Conservation (phyloP, 2,888 invertebrate species). For the Rhagophthalmus giganteus region DNA sequence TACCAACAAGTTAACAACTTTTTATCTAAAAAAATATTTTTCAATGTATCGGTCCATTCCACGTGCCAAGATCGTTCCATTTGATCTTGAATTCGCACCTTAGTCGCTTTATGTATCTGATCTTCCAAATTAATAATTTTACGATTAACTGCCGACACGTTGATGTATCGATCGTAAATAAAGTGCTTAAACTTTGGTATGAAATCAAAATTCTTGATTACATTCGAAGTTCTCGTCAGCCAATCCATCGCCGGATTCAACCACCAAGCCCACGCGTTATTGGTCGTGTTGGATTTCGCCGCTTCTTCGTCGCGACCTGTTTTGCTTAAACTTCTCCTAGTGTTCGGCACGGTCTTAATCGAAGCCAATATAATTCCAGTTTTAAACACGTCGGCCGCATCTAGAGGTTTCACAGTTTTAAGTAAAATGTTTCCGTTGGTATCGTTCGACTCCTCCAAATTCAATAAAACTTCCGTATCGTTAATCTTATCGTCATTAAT, state of each 20-base stretch:
- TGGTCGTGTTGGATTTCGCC: conserved; percentile 8
- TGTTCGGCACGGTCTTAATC: conserved; percentile 35
- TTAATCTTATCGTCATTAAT: background rate
- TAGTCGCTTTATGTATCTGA: conserved; percentile 51
- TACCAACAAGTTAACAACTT: conserved; percentile 17
- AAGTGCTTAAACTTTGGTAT: conserved; percentile 33
- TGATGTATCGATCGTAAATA: conserved; percentile 36
- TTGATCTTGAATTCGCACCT: conserved; percentile 52
- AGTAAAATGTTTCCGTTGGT: background rate
- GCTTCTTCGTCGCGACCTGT: conserved; percentile 19
- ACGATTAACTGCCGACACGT: conserved; percentile 41
- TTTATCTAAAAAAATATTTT: conserved; percentile 12
- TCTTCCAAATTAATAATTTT: conserved; percentile 48
- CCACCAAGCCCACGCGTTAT: conserved; percentile 55
- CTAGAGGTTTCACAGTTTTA: conserved; percentile 31
- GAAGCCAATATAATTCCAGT: conserved; percentile 51
- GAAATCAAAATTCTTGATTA: conserved; percentile 38
- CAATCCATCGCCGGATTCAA: conserved; percentile 51
- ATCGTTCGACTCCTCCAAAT: background rate
- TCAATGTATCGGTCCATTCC: conserved; percentile 52
- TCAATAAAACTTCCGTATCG: background rate
- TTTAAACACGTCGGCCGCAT: conserved; percentile 48
- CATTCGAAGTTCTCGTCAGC: conserved; percentile 48
- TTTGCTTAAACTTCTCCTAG: conserved; percentile 6
- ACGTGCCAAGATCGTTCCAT: conserved; percentile 54